Base-by-base conservation (phyloP, 2,113 vertebrate species). In the Clinocottus analis region DNA sequence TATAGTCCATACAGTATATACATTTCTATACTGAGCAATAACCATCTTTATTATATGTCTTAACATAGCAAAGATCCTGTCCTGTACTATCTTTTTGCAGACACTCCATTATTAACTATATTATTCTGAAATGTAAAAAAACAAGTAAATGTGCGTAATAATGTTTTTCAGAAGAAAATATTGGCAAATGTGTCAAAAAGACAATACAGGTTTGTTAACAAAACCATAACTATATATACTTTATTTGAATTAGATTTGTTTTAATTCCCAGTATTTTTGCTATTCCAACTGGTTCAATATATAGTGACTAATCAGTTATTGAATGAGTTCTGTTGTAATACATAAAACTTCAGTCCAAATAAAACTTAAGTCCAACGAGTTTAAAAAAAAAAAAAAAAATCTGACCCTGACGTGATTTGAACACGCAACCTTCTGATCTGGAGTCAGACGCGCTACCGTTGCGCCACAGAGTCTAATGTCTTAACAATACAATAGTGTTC, bases 391-490 rank as follows among this genome's bases (percentile, higher is more conserved):
- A 33, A 3, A 8, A 58, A 16, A 19, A 4, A 29, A 0, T 4
- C 1, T 72, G 41, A 72, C 56, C 41, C 56, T 72, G 70, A 72
- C 21, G 41, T 72, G 70, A 72, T 49, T 49, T 72, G 70, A 72
- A 72, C 29, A 72, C 56, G 37, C 27, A 72, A 47, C 70, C 21
- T 61, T 72, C 56, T 72, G 70, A 72, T 72, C 56, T 72, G 37
- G 55, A 72, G 69, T 71, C 53, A 59, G 69, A 71, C 25, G 23
- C 53, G 17, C 37, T 59, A 59, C 67, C 51, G 13, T 69, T 69
- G 67, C 23, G 9, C 49, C 51, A 56, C 51, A 56, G 29, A 17
- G 14, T 45, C n/a, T n/a, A n/a, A n/a, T n/a, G n/a, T n/a, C n/a
- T n/a, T n/a, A n/a, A n/a, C n/a, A n/a, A n/a, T n/a, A n/a, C n/a